Base-by-base conservation (phyloP, 1,140 invertebrate species). In the Onthophagus taurus region DNA sequence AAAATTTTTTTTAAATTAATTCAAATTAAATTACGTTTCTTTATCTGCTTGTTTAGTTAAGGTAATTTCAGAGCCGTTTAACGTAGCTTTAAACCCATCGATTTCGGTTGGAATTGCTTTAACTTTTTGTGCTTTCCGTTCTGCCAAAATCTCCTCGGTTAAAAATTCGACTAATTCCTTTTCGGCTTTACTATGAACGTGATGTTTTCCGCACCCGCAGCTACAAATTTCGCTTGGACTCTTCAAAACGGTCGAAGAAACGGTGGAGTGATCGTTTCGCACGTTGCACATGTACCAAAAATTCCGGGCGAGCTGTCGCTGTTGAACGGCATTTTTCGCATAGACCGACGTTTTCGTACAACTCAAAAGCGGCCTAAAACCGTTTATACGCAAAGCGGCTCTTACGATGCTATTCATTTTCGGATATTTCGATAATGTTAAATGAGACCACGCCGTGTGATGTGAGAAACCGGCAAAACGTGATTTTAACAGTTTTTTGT, bases 121-220 rank as follows among this genome's bases (percentile, higher is more conserved):
- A 2, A 75, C 57, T 62, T 87, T 87, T 50, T 81, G 79, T 6
- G 81, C 75, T 63, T 89, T 88, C 48, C 80, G 81, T 63, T 94
- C 90, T 0, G 85, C 82, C 37, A 83, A 71, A 47, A 94, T 92
- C 70, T 94, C 90, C 64, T 93, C 87, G 3, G 79, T 79, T 0
- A 94, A 64, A 59, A 92, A 93, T 60, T 89, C 82, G 1, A 87
- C 78, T 21, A 94, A 67, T 60, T 92, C 89, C 50, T 81, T 75
- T 64, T 92, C 89, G 55, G 81, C 88, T 75, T 84, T 84, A 0
- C 77, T 81, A 49, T 83, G 80, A 2, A 76, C 59, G 24, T 44
- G 53, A 67, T 70, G 20, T 65, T 54, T 65, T 14, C 70, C 72
- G 53, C 77, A 81, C 12, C 76, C 75, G 47, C 80, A 83, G 44